These are phyloP conservation scores for Morone saxatilis DNA, from an alignment of 2,113 vertebrate species.

Conservation along the genomic window DNA sequence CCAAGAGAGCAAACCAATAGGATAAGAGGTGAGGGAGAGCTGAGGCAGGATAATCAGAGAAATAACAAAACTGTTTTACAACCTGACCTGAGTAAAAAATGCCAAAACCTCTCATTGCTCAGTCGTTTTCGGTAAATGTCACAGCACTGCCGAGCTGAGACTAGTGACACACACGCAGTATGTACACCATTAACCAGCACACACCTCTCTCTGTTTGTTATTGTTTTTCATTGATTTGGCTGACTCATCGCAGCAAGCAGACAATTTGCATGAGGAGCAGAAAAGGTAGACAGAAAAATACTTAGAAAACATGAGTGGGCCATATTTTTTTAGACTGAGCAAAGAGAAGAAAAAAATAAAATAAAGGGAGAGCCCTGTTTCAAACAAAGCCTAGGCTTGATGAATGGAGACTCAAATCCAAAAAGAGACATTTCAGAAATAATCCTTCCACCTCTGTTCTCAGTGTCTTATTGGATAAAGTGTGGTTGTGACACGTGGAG, in stretches of 20 bases:
- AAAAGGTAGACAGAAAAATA: not conserved
- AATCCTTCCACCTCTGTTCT: not conserved
- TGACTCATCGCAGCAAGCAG: not conserved
- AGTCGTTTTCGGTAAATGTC: not conserved
- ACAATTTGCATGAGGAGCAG: not conserved
- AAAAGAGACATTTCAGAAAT: constrained; percentile 38
- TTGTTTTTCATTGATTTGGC: constrained; percentile 1
- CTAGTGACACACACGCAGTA: not conserved
- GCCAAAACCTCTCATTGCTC: not conserved
- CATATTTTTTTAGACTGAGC: not conserved
- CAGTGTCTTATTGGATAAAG: constrained; percentile 16
- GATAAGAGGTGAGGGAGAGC: not conserved
- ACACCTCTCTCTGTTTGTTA: not conserved
- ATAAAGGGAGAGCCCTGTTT: not conserved
- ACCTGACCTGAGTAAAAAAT: not conserved
- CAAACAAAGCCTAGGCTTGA: constrained; percentile 3
- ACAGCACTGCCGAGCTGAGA: not conserved
- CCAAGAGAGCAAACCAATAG: constrained; percentile 10
- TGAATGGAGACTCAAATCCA: constrained; percentile 14
- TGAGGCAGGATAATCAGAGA: not conserved
- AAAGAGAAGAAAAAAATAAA: not conserved
- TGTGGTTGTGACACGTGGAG: not conserved
- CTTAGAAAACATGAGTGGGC: constrained; percentile 5
- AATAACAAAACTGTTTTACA: not conserved
- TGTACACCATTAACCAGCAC: not conserved